phyloP scores from a whole-genome alignment of 2,888 invertebrate genomes.

The Spilosoma lubricipeda region DNA sequence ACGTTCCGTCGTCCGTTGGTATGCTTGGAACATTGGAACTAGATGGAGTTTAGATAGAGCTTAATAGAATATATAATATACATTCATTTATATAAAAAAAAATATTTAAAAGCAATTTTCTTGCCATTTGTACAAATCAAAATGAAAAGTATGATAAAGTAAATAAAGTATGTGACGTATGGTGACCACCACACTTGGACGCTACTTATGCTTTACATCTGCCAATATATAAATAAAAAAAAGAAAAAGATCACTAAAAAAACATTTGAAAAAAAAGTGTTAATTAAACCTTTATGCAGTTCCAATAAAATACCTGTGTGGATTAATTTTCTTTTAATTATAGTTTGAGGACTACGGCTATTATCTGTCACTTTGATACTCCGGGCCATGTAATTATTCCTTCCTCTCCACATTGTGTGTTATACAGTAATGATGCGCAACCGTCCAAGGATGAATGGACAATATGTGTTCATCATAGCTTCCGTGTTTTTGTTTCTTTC shows the following conservation, averaged over 20 bases:
- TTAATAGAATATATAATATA: no score
- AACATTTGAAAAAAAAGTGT: neutral
- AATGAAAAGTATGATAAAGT: no score
- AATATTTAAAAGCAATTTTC: no score
- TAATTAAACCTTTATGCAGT: neutral
- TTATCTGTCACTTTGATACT: constrained; percentile 50
- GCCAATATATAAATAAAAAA: no score
- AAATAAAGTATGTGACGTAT: no score
- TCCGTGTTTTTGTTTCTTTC: constrained; percentile 81
- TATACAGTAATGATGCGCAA: constrained; percentile 53
- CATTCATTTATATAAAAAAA: no score
- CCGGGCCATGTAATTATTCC: constrained; percentile 31
- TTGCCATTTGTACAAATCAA: neutral
- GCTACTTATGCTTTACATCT: no score
- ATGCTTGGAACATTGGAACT: neutral
- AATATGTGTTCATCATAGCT: constrained; percentile 71
- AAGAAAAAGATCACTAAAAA: neutral
- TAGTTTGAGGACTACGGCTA: constrained; percentile 12
- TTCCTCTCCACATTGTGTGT: constrained; percentile 37
- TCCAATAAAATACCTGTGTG: constrained; percentile 34
- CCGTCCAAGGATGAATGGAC: constrained; percentile 76
- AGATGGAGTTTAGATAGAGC: no score
- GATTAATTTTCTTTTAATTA: constrained; percentile 63
- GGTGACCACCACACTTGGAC: no score
- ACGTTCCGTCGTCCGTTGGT: no score